Percentiles rank a stretch among this genome's conserved stretches.
Conservation (phyloP, 2,113 vertebrate species). For the Ameiurus melas region DNA sequence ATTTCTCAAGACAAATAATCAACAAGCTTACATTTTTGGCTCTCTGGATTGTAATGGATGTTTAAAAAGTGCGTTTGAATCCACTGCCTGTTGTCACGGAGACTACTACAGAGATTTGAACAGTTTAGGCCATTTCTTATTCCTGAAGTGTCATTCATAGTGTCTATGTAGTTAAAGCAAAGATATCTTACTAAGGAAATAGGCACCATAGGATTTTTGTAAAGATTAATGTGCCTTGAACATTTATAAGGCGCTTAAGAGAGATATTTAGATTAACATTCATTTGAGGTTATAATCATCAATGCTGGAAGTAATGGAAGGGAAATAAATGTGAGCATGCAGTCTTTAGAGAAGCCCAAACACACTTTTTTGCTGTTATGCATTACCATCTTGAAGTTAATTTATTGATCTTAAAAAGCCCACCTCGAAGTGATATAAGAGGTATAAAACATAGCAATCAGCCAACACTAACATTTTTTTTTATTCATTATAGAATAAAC, state of each 20-base stretch:
- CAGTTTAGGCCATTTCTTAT: neutral
- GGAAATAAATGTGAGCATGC: neutral
- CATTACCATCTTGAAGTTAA: neutral
- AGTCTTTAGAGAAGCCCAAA: neutral
- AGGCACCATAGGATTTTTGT: neutral
- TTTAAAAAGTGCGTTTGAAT: neutral
- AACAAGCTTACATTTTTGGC: neutral
- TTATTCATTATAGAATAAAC: neutral
- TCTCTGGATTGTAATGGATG: neutral
- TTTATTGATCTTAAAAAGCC: neutral
- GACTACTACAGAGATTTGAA: neutral
- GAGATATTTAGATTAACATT: neutral
- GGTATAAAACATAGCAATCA: neutral
- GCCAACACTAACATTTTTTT: neutral
- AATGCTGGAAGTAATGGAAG: neutral
- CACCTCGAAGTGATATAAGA: neutral
- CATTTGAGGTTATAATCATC: neutral
- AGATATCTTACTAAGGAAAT: neutral
- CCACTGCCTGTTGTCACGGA: neutral
- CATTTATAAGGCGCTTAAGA: neutral
- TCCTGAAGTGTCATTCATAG: neutral
- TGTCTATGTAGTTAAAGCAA: neutral
- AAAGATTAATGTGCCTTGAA: too few relatives aligned
- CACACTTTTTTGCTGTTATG: neutral
- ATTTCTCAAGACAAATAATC: conserved; percentile 3